Conservation (phyloP, 2,113 vertebrate genomes). For the Meles meles region DNA sequence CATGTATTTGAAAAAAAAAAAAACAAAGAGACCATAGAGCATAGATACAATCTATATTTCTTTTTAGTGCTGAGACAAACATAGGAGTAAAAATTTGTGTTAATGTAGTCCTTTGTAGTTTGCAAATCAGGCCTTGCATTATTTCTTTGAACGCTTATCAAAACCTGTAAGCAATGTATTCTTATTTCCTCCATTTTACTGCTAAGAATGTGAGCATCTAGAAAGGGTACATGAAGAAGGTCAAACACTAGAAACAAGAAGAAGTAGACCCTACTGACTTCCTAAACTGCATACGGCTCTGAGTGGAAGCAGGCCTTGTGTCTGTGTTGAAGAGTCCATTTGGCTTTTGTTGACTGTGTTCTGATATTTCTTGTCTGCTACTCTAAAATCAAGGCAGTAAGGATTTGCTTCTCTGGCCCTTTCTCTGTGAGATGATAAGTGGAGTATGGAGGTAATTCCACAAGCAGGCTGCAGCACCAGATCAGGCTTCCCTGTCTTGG, state of each 20-base stretch:
- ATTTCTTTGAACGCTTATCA: neutral
- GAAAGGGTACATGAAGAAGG: neutral
- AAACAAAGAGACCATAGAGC: neutral
- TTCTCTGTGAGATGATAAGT: neutral
- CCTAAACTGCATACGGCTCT: neutral
- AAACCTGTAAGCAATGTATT: neutral
- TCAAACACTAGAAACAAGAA: neutral
- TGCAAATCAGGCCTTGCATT: neutral
- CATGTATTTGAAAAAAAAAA: neutral
- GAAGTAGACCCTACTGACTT: neutral
- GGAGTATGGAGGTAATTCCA: neutral
- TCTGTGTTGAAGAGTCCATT: neutral
- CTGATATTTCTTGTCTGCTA: neutral
- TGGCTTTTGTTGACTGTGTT: neutral
- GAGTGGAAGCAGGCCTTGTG: neutral
- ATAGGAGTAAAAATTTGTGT: neutral
- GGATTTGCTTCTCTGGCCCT: neutral
- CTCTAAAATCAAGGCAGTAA: neutral
- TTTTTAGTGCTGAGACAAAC: neutral
- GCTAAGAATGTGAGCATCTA: neutral
- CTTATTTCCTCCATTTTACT: neutral
- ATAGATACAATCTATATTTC: neutral
- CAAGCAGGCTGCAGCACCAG: neutral
- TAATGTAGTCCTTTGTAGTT: neutral
- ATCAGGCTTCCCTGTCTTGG: neutral